Evolutionary conservation across 1,140 invertebrate species (phyloP), one percentile per base, ranked within the genome.

Genomic region (Streblospio benedicti): DNA sequence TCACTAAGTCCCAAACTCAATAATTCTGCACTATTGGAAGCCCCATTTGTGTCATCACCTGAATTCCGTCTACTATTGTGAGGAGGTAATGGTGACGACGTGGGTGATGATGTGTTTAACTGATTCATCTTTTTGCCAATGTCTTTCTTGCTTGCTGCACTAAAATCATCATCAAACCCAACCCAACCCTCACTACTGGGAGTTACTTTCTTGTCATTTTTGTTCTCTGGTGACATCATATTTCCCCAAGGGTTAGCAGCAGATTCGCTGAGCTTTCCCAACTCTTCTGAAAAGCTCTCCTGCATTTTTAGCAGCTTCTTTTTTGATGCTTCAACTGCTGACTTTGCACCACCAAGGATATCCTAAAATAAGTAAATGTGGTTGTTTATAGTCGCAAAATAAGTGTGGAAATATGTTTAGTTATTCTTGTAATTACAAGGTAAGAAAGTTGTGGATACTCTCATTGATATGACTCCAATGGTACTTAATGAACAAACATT

Each of bases 21-120:
- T n/a, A n/a, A n/a, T n/a, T n/a, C n/a, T n/a, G n/a, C n/a, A n/a
- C n/a, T n/a, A n/a, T n/a, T n/a, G n/a, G n/a, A n/a, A n/a, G n/a
- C n/a, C n/a, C n/a, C n/a, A n/a, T n/a, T n/a, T n/a, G n/a, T n/a
- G n/a, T n/a, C n/a, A n/a, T n/a, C n/a, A n/a, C n/a, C n/a, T n/a
- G n/a, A n/a, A n/a, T n/a, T n/a, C n/a, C n/a, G n/a, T n/a, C 59
- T n/a, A 30, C 59, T 60, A 16, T 62, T 62, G n/a, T 50, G n/a
- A 12, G 52, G 53, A 6, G 61, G 66, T 31, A 55, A 31, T 23
- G 64, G 62, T 32, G 65, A 63, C 45, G 64, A 55, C 3, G 61
- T 64, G 16, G 66, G 51, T 14, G 59, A 47, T 44, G 59, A 57
- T 2, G 52, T 49, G 25, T 28, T 62, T 33, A 57, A 28, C n/a